A percentile compares a stretch with the other conserved stretches of the same genome.
Evolutionary conservation across 2,113 vertebrate species (phyloP).

Genomic region (Syrrhaptes paradoxus): DNA sequence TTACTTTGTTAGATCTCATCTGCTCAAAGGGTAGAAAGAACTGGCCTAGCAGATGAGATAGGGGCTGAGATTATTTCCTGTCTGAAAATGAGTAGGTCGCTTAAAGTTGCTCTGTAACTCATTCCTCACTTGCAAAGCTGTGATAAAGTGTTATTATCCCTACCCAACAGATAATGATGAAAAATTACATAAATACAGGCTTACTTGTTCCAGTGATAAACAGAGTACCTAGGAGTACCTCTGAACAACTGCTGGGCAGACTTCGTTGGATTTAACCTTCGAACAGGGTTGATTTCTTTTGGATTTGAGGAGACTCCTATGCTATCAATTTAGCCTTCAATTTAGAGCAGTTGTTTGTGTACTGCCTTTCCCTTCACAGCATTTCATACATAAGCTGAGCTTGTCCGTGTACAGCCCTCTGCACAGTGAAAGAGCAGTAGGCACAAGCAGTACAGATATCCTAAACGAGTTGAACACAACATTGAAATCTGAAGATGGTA

Average conservation of each 20-base stretch:
- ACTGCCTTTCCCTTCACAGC: not conserved
- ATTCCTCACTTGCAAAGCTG: not conserved
- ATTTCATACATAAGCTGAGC: not conserved
- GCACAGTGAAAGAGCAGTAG: not conserved
- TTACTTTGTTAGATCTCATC: not conserved
- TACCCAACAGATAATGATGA: not conserved
- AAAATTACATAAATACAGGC: not conserved
- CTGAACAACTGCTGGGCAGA: not conserved
- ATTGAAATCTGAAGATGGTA: rapidly evolving
- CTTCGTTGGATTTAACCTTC: not conserved
- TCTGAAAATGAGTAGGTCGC: not conserved
- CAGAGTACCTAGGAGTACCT: not conserved
- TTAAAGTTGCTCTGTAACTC: not conserved
- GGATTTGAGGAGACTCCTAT: not conserved
- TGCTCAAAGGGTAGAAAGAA: not conserved
- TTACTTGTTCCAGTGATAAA: not conserved
- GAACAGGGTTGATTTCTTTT: not conserved
- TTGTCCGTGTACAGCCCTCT: not conserved
- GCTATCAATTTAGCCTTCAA: not conserved
- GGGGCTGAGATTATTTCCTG: not conserved
- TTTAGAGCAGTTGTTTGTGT: not conserved
- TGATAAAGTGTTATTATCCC: not conserved
- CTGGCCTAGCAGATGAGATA: not conserved
- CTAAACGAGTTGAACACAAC: not conserved
- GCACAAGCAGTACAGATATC: not conserved